phyloP scores from a whole-genome alignment of 53 echinoderm and acorn worm species.

The Holothuria leucospilota region DNA sequence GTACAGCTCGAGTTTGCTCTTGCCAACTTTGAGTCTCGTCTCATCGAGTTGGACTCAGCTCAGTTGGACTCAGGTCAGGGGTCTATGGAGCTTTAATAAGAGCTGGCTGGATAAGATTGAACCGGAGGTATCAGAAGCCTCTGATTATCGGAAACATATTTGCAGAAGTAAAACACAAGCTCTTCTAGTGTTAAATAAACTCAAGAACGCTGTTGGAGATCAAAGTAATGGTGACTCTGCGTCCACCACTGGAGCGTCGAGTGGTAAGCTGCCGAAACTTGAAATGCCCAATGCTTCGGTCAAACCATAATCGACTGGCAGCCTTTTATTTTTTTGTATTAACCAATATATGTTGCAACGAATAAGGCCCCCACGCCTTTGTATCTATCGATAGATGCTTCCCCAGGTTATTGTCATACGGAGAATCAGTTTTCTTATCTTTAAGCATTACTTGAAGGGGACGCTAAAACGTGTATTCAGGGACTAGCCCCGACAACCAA shows the following conservation, averaged over 20 bases:
- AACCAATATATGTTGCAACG: too few species aligned
- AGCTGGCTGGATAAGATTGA: neutral
- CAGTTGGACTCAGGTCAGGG: too few species aligned
- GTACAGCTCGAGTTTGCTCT: neutral
- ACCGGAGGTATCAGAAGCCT: neutral
- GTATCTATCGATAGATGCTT: neutral
- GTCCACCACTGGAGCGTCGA: neutral
- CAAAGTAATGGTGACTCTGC: too few species aligned
- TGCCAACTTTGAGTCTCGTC: neutral
- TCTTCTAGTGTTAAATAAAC: neutral
- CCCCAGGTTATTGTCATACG: too few species aligned
- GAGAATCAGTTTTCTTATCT: neutral
- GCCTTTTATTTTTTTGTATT: too few species aligned
- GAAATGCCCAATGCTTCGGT: neutral
- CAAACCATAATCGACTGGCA: neutral
- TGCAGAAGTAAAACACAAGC: neutral
- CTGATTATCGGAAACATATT: neutral
- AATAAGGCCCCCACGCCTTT: too few species aligned
- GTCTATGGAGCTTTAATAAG: neutral
- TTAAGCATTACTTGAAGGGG: neutral
- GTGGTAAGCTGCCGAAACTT: neutral
- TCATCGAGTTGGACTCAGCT: neutral
- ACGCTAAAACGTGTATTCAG: neutral
- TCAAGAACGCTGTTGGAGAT: neutral
- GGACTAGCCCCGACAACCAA: neutral